Percentiles rank a stretch among this genome's conserved stretches.
These are phyloP conservation scores for Steinernema carpocapsae DNA, from an alignment of 2,888 invertebrate genomes.

Conservation along the genomic window DNA sequence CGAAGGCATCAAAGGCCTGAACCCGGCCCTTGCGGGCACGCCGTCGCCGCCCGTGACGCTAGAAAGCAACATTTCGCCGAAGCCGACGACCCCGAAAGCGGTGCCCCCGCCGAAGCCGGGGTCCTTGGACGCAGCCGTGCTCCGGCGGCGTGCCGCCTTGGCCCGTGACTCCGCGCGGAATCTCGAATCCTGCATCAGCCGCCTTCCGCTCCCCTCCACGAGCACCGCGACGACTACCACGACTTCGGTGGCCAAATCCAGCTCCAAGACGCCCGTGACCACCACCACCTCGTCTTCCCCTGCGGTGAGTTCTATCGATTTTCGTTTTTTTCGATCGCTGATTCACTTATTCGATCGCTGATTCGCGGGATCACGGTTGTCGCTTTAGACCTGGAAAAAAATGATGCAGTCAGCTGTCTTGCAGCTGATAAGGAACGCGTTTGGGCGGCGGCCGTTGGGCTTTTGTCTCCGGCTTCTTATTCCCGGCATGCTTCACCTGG, in stretches of 20 bases:
- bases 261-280: constrained; percentile 7
- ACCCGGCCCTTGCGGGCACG: background rate
- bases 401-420: too few relatives aligned
- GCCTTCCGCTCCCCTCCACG: constrained; percentile 9
- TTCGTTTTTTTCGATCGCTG: too few relatives aligned
- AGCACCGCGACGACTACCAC: background rate
- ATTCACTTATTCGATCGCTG: too few relatives aligned
- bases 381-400: too few relatives aligned
- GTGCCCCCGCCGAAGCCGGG: background rate
- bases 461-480: too few relatives aligned
- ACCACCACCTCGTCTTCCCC: background rate
- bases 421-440: too few relatives aligned
- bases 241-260: background rate
- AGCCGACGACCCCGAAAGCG: background rate
- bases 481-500: too few relatives aligned
- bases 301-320: background rate
- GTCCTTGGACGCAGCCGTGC: constrained; percentile 6
- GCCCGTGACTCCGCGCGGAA: constrained; percentile 4
- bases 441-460: too few relatives aligned
- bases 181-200: constrained; percentile 26
- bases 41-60: background rate
- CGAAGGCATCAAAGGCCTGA: constrained; percentile 11
- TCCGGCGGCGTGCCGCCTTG: background rate
- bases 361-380: too few relatives aligned
- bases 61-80: background rate